These are phyloP conservation scores for Drosophila borborema DNA, from an alignment of 2,888 invertebrate species.

Conservation along the genomic window DNA sequence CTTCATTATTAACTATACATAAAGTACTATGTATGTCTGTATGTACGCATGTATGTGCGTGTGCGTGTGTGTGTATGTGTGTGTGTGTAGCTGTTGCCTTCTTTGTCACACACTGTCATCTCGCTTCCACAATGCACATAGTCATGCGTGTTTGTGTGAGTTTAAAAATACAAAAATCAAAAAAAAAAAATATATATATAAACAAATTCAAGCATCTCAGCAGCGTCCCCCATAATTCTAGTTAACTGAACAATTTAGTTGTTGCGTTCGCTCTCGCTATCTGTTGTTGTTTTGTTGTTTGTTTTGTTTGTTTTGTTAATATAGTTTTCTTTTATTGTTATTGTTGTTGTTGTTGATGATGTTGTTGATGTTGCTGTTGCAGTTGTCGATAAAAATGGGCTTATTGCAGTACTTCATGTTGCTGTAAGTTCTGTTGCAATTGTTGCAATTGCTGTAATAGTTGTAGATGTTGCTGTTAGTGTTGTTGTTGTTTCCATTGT, in stretches of 20 bases:
- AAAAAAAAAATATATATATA: background rate
- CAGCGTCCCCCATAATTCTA: slow-evolving; percentile 8
- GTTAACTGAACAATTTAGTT: slow-evolving; percentile 9
- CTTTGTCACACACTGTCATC: background rate
- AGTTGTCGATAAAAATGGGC: slow-evolving; percentile 34
- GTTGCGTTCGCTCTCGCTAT: background rate
- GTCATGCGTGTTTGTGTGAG: background rate
- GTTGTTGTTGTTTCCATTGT: background rate
- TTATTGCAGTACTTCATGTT: slow-evolving; percentile 26
- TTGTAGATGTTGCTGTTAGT: slow-evolving; percentile 12
- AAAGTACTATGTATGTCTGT: slow-evolving; percentile 45
- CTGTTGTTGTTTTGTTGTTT: background rate
- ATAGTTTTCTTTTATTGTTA: slow-evolving; percentile 36
- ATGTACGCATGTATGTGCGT: slow-evolving; percentile 7
- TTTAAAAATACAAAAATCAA: background rate
- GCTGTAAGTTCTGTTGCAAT: slow-evolving; percentile 20
- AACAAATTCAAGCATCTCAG: background rate
- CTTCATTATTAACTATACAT: slow-evolving; percentile 43
- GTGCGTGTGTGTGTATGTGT: slow-evolving; percentile 14
- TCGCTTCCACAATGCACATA: background rate
- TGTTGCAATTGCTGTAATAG: slow-evolving; percentile 16
- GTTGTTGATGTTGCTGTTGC: slow-evolving; percentile 23
- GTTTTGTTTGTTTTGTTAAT: slow-evolving; percentile 27
- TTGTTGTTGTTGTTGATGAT: slow-evolving; percentile 34
- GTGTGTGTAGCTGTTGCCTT: background rate